Percentiles rank a stretch among this genome's conserved stretches.
phyloP scores from a whole-genome alignment of 2,888 invertebrate genomes.

The Deilephila elpenor region DNA sequence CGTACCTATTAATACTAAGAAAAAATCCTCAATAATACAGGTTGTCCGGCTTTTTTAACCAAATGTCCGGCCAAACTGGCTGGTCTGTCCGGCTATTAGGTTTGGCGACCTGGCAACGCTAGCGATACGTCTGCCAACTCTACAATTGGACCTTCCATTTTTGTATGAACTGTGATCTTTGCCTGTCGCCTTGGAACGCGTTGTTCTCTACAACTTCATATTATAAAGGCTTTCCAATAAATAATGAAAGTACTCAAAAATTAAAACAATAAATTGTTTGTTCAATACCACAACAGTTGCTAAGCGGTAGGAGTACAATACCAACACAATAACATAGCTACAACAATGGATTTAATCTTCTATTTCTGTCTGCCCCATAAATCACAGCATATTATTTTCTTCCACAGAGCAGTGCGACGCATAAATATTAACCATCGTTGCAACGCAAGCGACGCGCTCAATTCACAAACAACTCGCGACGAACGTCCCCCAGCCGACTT shows the following conservation, averaged over 20 bases:
- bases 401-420: background rate
- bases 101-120: no score
- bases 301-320: no score
- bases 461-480: constrained; percentile 20
- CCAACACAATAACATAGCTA: background rate
- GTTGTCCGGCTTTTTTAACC: no score
- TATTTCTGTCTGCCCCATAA: constrained; percentile 6
- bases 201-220: constrained; percentile 7
- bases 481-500: constrained; percentile 11
- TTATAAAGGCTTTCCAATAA: background rate
- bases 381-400: constrained; percentile 14
- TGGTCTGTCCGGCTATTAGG: no score
- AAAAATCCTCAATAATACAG: no score
- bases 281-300: no score
- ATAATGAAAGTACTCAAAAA: background rate
- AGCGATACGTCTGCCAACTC: constrained; percentile 69
- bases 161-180: constrained; percentile 70
- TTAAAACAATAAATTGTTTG: background rate
- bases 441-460: constrained; percentile 1
- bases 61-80: no score
- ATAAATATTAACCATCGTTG: constrained; percentile 24
- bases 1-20: no score
- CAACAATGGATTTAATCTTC: constrained; percentile 15
- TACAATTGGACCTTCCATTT: constrained; percentile 67
- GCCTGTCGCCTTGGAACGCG: background rate